Evolutionary conservation across 2,113 vertebrate genomes (phyloP).

Genomic region (Microtus ochrogaster): DNA sequence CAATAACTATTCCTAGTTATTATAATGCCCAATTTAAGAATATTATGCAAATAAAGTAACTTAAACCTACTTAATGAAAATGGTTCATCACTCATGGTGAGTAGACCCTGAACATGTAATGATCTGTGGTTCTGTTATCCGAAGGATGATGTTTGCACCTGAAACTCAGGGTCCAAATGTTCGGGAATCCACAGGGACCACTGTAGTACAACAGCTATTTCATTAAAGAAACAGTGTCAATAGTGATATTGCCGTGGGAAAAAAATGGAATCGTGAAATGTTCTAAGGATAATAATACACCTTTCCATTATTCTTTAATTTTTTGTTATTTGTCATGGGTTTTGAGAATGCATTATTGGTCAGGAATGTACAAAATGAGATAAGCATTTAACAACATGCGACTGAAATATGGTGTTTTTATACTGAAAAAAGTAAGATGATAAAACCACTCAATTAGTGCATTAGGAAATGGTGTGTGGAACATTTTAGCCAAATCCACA

Average conservation of each 20-base stretch:
- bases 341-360: not conserved
- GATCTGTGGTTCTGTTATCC: not conserved
- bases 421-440: constrained; percentile 23
- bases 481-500: constrained; percentile 49
- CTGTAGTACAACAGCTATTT: not conserved
- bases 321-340: not conserved
- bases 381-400: constrained; percentile 11
- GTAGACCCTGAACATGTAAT: not conserved
- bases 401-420: not conserved
- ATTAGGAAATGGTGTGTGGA: constrained; percentile 50
- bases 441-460: not conserved
- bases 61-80: not conserved
- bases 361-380: constrained; percentile 15
- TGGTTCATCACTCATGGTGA: not conserved
- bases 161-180: not conserved
- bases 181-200: not conserved
- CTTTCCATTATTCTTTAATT: not conserved
- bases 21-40: not conserved
- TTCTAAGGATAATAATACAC: not conserved
- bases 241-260: not conserved
- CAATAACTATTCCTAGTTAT: not conserved
- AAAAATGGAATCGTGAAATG: fast-evolving
- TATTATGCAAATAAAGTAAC: not conserved
- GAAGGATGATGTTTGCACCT: not conserved
- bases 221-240: not conserved